Percentiles rank a stretch among this genome's conserved stretches.
These are phyloP conservation scores for Lepidochrysops patricia DNA, from an alignment of 2,888 invertebrate genomes.

Conservation along the genomic window DNA sequence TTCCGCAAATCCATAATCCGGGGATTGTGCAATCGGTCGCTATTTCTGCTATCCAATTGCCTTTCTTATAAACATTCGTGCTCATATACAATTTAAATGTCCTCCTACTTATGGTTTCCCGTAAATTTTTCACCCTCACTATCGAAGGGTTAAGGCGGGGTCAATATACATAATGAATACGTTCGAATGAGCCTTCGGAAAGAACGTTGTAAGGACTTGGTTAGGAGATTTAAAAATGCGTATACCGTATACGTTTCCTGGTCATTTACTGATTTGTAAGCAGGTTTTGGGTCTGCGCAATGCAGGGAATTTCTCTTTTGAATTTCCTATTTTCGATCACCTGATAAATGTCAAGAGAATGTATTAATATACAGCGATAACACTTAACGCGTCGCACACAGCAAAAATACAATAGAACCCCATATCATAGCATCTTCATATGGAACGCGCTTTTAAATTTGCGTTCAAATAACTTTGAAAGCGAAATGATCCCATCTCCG, in stretches of 20 bases:
- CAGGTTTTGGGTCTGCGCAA: neutral
- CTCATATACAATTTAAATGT: slow-evolving; percentile 62
- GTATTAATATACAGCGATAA: too few relatives aligned
- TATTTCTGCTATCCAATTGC: slow-evolving; percentile 42
- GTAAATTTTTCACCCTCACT: slow-evolving; percentile 15
- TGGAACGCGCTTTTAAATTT: too few relatives aligned
- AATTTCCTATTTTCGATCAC: too few relatives aligned
- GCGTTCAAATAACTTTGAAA: neutral
- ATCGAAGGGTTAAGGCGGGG: neutral
- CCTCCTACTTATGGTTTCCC: slow-evolving; percentile 36
- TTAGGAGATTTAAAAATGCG: slow-evolving; percentile 1
- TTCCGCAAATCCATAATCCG: slow-evolving; percentile 8
- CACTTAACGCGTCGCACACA: too few relatives aligned
- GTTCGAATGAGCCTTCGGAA: neutral
- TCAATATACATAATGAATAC: slow-evolving; percentile 5
- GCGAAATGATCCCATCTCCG: neutral
- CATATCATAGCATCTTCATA: too few relatives aligned
- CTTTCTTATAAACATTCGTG: slow-evolving; percentile 45
- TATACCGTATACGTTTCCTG: neutral
- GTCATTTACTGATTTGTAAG: neutral
- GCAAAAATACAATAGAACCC: too few relatives aligned
- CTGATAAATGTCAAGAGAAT: too few relatives aligned
- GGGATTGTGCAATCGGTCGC: slow-evolving; percentile 28
- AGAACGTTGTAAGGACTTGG: neutral
- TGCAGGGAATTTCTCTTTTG: too few relatives aligned